phyloP scores from a whole-genome alignment of 2,113 vertebrate species.

The Lontra canadensis region DNA sequence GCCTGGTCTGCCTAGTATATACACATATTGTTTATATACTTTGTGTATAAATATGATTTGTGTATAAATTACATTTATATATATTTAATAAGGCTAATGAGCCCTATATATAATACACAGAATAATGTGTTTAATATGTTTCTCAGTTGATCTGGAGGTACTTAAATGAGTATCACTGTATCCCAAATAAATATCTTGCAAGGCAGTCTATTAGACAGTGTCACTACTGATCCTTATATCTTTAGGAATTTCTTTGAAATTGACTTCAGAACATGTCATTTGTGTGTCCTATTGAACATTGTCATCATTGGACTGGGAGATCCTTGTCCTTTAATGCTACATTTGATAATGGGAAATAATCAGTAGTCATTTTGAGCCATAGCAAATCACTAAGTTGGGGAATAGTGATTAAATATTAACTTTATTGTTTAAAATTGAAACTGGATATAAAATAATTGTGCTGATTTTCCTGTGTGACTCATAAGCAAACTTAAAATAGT shows the following conservation, averaged over 20 bases:
- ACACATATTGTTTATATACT: neutral
- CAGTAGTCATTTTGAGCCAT: neutral
- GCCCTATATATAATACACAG: neutral
- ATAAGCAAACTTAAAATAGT: neutral
- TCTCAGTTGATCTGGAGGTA: neutral
- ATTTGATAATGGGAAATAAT: constrained; percentile 14
- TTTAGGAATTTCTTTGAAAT: constrained; percentile 31
- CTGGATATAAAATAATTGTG: constrained; percentile 49
- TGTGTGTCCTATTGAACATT: neutral
- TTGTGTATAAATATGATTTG: neutral
- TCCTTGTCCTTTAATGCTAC: constrained; percentile 27
- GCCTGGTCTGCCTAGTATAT: neutral
- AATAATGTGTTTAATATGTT: neutral
- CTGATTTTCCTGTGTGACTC: neutral
- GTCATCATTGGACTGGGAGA: neutral
- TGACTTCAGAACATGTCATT: neutral
- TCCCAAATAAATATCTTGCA: neutral
- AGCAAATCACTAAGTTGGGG: neutral
- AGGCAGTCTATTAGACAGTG: neutral
- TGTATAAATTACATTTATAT: neutral
- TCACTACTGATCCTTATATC: neutral
- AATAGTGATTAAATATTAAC: constrained; percentile 58
- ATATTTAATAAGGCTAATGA: neutral
- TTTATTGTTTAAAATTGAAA: constrained; percentile 46
- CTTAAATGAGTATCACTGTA: neutral